Evolutionary conservation across 2,797 vertebrate genomes (phyloP).

Genomic region (Epinephelus awoara): DNA sequence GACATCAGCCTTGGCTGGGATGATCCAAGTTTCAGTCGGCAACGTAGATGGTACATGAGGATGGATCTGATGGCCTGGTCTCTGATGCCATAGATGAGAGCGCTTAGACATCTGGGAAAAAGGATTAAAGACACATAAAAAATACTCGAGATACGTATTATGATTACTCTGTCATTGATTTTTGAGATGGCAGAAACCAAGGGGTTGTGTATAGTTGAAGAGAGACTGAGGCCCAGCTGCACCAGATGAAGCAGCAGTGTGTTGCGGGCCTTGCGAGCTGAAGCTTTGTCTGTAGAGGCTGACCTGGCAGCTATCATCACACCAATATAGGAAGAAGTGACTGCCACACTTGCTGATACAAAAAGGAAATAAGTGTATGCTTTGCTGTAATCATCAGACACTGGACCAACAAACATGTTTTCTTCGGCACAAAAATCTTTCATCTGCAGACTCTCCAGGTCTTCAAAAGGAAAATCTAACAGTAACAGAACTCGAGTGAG

Average conservation of each 20-base stretch:
- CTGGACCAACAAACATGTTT: neutral
- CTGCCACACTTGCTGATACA: constrained; percentile 9
- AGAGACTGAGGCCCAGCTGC: neutral
- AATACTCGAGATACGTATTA: neutral
- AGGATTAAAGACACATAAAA: constrained; percentile 34
- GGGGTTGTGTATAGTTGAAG: too few relatives aligned
- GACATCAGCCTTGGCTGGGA: neutral
- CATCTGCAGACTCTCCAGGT: constrained; percentile 17
- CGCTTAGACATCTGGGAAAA: constrained; percentile 59
- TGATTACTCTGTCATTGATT: neutral
- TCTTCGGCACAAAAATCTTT: neutral
- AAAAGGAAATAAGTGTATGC: constrained; percentile 15
- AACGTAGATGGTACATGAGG: constrained; percentile 48
- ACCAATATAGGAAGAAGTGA: constrained; percentile 48
- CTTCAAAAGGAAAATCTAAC: neutral
- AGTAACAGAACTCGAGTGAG: too few relatives aligned
- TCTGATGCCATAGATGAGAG: constrained; percentile 68
- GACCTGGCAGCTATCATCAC: constrained; percentile 51
- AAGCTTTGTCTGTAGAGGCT: constrained; percentile 10
- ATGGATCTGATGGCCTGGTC: constrained; percentile 52
- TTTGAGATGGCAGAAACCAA: neutral
- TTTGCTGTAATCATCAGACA: neutral
- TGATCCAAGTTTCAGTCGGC: neutral
- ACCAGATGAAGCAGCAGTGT: too few relatives aligned
- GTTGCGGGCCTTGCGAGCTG: neutral